Conservation (phyloP, 2,797 vertebrate genomes). For the Phoeniculus purpureus region DNA sequence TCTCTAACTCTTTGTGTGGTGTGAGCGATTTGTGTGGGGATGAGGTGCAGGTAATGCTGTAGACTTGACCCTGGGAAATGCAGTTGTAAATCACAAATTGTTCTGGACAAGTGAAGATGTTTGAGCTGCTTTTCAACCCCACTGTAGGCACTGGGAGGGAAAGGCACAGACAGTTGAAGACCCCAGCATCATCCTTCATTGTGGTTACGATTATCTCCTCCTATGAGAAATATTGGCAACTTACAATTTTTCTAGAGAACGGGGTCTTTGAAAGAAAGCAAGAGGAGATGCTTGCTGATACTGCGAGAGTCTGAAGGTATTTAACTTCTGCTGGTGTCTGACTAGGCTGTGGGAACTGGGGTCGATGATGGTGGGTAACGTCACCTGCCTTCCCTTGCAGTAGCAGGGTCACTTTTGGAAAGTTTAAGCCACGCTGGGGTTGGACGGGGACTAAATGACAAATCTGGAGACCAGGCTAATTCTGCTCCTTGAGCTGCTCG, state of each 20-base stretch:
- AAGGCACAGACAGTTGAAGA: not conserved
- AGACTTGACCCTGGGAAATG: not conserved
- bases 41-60: not conserved
- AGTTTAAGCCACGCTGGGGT: not conserved
- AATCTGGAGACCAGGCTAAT: not conserved
- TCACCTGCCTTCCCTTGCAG: not conserved
- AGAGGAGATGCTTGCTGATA: not conserved
- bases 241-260: not conserved
- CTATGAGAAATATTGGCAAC: not conserved
- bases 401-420: not conserved
- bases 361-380: not conserved
- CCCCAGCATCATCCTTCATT: not conserved
- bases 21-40: not conserved
- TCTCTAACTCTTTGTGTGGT: not conserved
- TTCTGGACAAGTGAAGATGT: not conserved
- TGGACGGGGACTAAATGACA: not conserved
- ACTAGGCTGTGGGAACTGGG: not conserved
- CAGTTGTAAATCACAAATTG: not conserved
- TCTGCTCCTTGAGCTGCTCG: not conserved
- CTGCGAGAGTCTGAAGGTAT: not conserved
- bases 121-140: not conserved
- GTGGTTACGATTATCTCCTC: not conserved
- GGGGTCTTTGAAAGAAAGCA: not conserved
- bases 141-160: not conserved
- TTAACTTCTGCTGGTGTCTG: conserved; percentile 1